Evolutionary conservation across 2,113 vertebrate species (phyloP), one percentile per base, ranked within the genome.

Genomic region (Xiphorhynchus elegans): DNA sequence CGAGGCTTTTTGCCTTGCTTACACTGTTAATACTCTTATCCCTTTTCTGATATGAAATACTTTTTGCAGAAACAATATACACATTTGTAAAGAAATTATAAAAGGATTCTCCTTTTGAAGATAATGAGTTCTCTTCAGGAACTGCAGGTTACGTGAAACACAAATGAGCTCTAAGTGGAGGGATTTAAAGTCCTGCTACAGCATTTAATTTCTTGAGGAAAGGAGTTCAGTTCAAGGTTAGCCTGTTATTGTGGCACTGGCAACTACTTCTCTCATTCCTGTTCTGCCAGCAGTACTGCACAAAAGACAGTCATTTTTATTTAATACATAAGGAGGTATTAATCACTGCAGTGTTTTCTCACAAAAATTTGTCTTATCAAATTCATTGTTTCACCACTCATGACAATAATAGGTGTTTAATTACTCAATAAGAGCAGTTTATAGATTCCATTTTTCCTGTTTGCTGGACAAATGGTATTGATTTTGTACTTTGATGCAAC

Each of bases 361-460:
- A 96, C 98, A 98, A 99, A 99, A 98, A 98, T 98, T 99, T 98
- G 97, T 98, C 97, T 98, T 98, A 98, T 99, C 98, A 98, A 98
- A 99, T 99, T 99, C 99, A 99, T 99, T 99, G 98, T 99, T 99
- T 98, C 98, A 98, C 98, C 98, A 98, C 98, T 97, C 97, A 98
- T 98, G 98, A 98, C 99, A 99, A 99, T 99, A 99, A 99, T 99
- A 99, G 99, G 98, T 99, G 99, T 99, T 99, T 99, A 99, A 99
- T 99, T 99, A 99, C 99, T 99, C 99, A 99, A 99, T 99, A 99
- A 99, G 99, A 99, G 98, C 97, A 97, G 97, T 99, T 99, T 99
- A 99, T 99, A 98, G 99, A 99, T 99, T 99, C 98, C 97, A 98
- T 97, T 99, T 98, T 99, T 98, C 98, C 98, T 98, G 98, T 98